These are phyloP conservation scores for Corythucha ciliata DNA, from an alignment of 2,888 invertebrate species.

Conservation along the genomic window DNA sequence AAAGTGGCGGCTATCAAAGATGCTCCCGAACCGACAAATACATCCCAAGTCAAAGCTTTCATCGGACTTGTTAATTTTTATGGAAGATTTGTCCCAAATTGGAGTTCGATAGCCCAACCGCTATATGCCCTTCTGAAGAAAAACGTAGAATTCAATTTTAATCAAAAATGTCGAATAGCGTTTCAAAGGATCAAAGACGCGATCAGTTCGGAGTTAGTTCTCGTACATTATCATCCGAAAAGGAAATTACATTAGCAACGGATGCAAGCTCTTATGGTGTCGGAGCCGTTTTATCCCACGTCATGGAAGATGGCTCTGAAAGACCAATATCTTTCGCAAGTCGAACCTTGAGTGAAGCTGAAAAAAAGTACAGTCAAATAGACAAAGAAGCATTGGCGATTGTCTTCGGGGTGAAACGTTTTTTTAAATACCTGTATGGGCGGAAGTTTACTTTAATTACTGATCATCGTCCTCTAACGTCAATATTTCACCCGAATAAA, in stretches of 20 bases:
- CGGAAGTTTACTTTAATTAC: no score
- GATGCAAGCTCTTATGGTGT: not conserved
- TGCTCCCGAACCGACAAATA: slow-evolving; percentile 27
- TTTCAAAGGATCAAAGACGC: slow-evolving; percentile 21
- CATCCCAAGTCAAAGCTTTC: slow-evolving; percentile 31
- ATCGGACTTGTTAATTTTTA: slow-evolving; percentile 41
- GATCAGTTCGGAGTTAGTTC: slow-evolving; percentile 17
- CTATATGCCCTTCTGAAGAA: not conserved
- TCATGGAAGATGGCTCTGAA: slow-evolving; percentile 5
- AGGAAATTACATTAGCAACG: slow-evolving; percentile 8
- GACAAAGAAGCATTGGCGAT: not conserved
- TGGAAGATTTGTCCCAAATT: slow-evolving; percentile 28
- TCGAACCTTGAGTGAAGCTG: no score
- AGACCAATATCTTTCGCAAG: not conserved
- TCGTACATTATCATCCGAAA: slow-evolving; percentile 22
- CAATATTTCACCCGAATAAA: no score
- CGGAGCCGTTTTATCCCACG: slow-evolving; percentile 9
- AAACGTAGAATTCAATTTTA: not conserved
- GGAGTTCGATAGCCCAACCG: not conserved
- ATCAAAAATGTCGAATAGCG: slow-evolving; percentile 2
- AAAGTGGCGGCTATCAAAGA: slow-evolving; percentile 20
- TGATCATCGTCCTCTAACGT: not conserved
- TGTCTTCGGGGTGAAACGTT: no score
- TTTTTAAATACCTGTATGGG: no score
- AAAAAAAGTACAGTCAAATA: no score